Evolutionary conservation across 2,797 vertebrate species (phyloP).

Genomic region (Harpagifer antarcticus): DNA sequence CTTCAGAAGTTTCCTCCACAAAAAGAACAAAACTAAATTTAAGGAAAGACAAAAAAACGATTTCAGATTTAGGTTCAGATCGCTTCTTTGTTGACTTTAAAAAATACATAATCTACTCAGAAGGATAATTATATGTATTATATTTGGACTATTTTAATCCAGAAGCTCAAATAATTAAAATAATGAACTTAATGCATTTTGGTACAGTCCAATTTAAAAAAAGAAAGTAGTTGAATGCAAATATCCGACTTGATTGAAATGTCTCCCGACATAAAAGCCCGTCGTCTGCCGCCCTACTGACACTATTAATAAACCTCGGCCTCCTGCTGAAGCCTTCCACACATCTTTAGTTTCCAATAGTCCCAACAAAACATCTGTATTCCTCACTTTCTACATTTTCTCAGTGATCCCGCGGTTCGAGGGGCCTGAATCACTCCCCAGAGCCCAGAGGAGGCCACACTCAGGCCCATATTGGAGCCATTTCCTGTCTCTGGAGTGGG

Average conservation of each 20-base stretch:
- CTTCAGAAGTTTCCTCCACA: too few species aligned
- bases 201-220: too few species aligned
- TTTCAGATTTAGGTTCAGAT: too few species aligned
- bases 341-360: conserved; percentile 62
- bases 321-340: conserved; percentile 52
- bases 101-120: too few species aligned
- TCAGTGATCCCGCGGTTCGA: conserved; percentile 70
- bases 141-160: too few species aligned
- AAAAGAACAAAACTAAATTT: too few species aligned
- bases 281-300: conserved; percentile 53
- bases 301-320: conserved; percentile 70
- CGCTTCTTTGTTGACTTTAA: too few species aligned
- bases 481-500: conserved; percentile 84
- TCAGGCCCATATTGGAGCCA: conserved; percentile 82
- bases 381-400: conserved; percentile 74
- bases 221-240: too few species aligned
- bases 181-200: too few species aligned
- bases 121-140: too few species aligned
- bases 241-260: conserved; percentile 32
- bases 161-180: too few species aligned
- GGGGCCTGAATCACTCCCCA: conserved; percentile 74
- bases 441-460: conserved; percentile 71
- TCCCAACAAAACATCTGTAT: conserved; percentile 73
- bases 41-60: too few species aligned
- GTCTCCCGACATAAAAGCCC: conserved; percentile 42